A percentile compares a stretch with the other conserved stretches of the same genome.
Evolutionary conservation across 2,797 vertebrate species (phyloP).

Genomic region (Cirrhinus mrigala): DNA sequence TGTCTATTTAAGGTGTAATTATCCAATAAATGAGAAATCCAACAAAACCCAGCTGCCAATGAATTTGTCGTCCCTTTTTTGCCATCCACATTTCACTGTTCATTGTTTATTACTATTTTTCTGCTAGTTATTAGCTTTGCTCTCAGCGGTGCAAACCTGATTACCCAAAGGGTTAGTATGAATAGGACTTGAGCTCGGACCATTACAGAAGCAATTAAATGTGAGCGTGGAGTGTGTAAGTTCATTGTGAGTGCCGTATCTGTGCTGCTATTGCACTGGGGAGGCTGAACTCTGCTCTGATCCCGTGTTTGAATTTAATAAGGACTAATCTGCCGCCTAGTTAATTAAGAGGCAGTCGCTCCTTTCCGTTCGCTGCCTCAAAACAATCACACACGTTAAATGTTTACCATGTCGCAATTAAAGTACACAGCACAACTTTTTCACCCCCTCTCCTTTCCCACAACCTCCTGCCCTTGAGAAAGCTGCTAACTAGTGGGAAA

Average conservation of each 20-base stretch:
- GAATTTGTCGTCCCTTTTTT: slow-evolving; percentile 16
- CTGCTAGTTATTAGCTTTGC: slow-evolving; percentile 58
- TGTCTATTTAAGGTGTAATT: slow-evolving; percentile 69
- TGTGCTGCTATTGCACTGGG: slow-evolving; percentile 73
- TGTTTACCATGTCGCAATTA: slow-evolving; percentile 79
- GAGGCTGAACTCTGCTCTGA: slow-evolving; percentile 79
- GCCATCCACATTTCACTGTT: slow-evolving; percentile 7
- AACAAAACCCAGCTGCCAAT: slow-evolving; percentile 55
- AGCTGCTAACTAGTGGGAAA: background rate
- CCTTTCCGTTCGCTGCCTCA: slow-evolving; percentile 70
- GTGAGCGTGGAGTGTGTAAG: slow-evolving; percentile 67
- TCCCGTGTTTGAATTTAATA: slow-evolving; percentile 78
- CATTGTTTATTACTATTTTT: slow-evolving; percentile 51
- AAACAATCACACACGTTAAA: slow-evolving; percentile 78
- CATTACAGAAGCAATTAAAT: slow-evolving; percentile 86
- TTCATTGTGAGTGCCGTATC: slow-evolving; percentile 73
- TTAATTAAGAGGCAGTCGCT: slow-evolving; percentile 81
- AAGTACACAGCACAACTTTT: slow-evolving; percentile 65
- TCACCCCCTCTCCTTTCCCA: slow-evolving; percentile 53
- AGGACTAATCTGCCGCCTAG: slow-evolving; percentile 77
- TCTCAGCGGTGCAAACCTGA: slow-evolving; percentile 76
- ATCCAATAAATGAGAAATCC: slow-evolving; percentile 56
- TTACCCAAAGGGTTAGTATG: slow-evolving; percentile 81
- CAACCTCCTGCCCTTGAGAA: slow-evolving; percentile 35
- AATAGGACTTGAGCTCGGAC: slow-evolving; percentile 78